These are phyloP conservation scores for Myotis daubentonii DNA, from an alignment of 2,797 vertebrate genomes.

Conservation along the genomic window DNA sequence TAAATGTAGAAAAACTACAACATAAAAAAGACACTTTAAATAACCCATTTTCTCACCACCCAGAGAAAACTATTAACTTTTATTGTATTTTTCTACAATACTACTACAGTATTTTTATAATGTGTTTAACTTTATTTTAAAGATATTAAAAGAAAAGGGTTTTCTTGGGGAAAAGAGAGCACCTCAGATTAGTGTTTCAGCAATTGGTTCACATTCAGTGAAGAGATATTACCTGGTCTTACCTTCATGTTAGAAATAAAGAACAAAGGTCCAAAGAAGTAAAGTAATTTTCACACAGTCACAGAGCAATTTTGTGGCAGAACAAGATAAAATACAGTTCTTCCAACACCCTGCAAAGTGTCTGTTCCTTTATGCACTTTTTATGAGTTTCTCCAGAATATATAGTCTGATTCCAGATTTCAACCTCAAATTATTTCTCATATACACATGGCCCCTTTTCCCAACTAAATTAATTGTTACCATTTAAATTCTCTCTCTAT, in stretches of 20 bases:
- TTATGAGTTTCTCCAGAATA: constrained; percentile 44
- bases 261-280: constrained; percentile 16
- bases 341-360: not conserved
- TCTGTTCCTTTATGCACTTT: not conserved
- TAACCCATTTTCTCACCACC: not conserved
- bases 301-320: not conserved
- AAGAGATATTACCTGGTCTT: not conserved
- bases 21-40: not conserved
- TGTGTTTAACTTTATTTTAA: constrained; percentile 13
- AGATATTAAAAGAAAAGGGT: not conserved
- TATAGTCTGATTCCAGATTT: not conserved
- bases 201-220: not conserved
- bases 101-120: constrained; percentile 35
- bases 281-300: constrained; percentile 47
- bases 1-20: constrained; percentile 29
- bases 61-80: constrained; percentile 23
- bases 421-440: constrained; percentile 17
- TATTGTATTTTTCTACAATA: not conserved
- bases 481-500: constrained; percentile 56
- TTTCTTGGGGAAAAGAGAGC: not conserved
- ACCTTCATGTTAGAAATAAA: not conserved
- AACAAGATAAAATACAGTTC: not conserved
- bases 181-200: not conserved
- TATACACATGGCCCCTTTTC: not conserved
- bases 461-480: constrained; percentile 34